Conservation (phyloP, 1,140 invertebrate genomes). For the Vollenhovia emeryi region DNA sequence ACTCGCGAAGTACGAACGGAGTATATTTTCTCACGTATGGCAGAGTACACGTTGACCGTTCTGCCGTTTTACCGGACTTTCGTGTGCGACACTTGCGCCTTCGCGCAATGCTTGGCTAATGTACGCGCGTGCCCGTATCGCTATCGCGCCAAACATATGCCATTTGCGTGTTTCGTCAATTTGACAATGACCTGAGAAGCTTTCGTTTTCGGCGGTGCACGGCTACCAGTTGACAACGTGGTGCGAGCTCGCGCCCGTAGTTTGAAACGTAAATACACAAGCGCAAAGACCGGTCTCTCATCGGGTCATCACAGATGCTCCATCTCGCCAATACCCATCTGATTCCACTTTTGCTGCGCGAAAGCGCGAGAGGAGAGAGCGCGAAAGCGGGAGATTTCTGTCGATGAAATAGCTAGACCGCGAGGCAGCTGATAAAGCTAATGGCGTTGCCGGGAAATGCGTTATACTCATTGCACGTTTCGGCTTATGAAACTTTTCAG, state of each 20-base stretch:
- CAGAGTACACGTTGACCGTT: background rate
- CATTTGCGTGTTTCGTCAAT: background rate
- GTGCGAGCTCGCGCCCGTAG: background rate
- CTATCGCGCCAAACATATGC: background rate
- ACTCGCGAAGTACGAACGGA: slow-evolving; percentile 35
- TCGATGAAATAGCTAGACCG: slow-evolving; percentile 57
- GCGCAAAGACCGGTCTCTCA: slow-evolving; percentile 43
- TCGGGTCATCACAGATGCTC: slow-evolving; percentile 51
- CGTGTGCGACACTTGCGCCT: background rate
- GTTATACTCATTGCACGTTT: slow-evolving; percentile 61
- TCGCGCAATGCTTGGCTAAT: background rate
- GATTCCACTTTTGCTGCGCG: slow-evolving; percentile 19
- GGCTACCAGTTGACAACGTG: background rate
- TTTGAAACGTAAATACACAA: slow-evolving; percentile 40
- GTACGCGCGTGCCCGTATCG: background rate
- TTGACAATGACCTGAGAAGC: background rate
- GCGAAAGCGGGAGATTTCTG: slow-evolving; percentile 34
- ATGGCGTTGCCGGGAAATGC: slow-evolving; percentile 73
- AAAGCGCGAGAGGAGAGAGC: slow-evolving; percentile 8
- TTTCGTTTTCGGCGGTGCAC: background rate
- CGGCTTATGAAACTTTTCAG: slow-evolving; percentile 47
- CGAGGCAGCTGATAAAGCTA: slow-evolving; percentile 70
- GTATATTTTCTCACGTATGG: background rate
- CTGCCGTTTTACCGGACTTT: background rate
- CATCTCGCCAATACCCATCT: slow-evolving; percentile 51